Evolutionary conservation across 2,888 invertebrate genomes (phyloP), one percentile per base, ranked within the genome.

Genomic region (Pasiphila rectangulata): DNA sequence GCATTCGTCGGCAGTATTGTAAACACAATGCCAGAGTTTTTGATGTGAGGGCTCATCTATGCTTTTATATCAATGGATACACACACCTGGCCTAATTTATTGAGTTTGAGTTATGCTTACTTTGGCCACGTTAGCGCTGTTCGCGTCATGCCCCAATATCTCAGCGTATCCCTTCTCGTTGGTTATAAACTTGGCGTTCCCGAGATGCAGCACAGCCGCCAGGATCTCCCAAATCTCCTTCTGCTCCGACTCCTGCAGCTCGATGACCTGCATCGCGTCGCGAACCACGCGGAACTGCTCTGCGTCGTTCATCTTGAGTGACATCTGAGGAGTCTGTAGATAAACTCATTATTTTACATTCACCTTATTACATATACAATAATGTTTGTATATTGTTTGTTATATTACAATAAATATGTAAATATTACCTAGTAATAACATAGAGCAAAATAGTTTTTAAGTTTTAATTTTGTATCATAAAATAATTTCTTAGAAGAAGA

Each of bases 161-260:
- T 91, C 90, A 0, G 95, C 93, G 51, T 89, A 82, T 13, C 94
- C 94, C 45, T 94, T 94, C 10, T 93, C 92, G 54, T 83, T 85
- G 63, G 93, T 93, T 7, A 91, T 90, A 75, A 96, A 97, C 50
- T 92, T 92, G n/a, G 96, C 90, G 69, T 97, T 97, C 6, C 97
- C 97, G 58, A 97, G 89, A 68, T 97, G 96, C 46, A 97, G 82
- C 25, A 97, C 92, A 47, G 94, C 94, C 4, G 95, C 95, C n/a
- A 97, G 91, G 54, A 97, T 95, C 36, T 91, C 90, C 66, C 95
- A 94, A 57, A 97, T 92, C 61, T 94, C 94, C 16, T 88, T 86
- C 77, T 95, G 94, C 65, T 96, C 95, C 0, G 90, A 79, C 2
- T 90, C 82, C 0, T 90, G 83, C 63, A 97, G 94, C 69, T 95